These are phyloP conservation scores for Drosophila elegans DNA, from an alignment of 1,140 invertebrate species.

Conservation along the genomic window DNA sequence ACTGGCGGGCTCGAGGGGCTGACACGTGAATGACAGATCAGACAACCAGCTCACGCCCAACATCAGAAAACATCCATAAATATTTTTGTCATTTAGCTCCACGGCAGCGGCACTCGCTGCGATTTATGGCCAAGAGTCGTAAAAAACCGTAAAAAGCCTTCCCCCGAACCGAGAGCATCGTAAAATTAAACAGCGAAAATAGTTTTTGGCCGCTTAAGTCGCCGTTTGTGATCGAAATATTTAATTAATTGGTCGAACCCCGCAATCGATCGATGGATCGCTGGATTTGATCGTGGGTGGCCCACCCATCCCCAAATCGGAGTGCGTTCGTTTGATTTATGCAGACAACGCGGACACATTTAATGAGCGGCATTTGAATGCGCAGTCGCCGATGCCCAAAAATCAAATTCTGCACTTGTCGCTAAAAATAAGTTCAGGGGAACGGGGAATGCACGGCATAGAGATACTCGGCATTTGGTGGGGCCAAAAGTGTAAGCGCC, in stretches of 20 bases:
- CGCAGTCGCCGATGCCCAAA: conserved; percentile 27
- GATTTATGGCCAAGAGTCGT: conserved; percentile 75
- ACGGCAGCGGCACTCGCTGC: conserved; percentile 28
- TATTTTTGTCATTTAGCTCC: conserved; percentile 75
- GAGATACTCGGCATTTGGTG: background rate
- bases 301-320: conserved; percentile 33
- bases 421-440: conserved; percentile 47
- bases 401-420: conserved; percentile 56
- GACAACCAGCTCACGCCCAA: conserved; percentile 67
- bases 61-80: conserved; percentile 76
- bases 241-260: conserved; percentile 69
- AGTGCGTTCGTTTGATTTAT: conserved; percentile 72
- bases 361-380: conserved; percentile 77
- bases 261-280: conserved; percentile 29
- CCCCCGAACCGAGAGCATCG: conserved; percentile 35
- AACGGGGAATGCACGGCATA: background rate
- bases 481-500: conserved; percentile 4
- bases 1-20: conserved; percentile 4
- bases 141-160: conserved; percentile 70
- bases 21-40: conserved; percentile 64
- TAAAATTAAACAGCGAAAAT: conserved; percentile 76
- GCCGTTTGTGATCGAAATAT: conserved; percentile 67
- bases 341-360: conserved; percentile 56
- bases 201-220: conserved; percentile 68
- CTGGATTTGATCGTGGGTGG: conserved; percentile 64